A percentile compares a stretch with the other conserved stretches of the same genome.
These are phyloP conservation scores for Ceramica pisi DNA, from an alignment of 2,888 invertebrate species.

Conservation along the genomic window DNA sequence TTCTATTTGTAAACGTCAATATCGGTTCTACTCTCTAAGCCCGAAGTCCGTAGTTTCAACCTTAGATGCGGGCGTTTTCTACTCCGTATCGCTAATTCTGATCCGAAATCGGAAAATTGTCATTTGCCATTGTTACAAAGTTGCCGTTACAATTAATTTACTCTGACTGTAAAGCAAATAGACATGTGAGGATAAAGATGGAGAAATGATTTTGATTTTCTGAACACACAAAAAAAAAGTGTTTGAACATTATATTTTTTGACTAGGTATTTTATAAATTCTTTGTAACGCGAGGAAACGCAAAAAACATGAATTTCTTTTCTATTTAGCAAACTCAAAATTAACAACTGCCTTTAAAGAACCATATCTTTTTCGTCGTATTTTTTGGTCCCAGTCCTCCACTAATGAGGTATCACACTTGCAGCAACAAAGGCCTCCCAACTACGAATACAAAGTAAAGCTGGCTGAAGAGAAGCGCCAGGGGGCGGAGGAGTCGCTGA, in stretches of 20 bases:
- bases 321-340: background rate
- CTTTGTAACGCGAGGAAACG: no score
- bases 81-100: no score
- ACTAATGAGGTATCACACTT: constrained; percentile 1
- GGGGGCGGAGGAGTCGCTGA: constrained; percentile 90
- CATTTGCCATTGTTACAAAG: background rate
- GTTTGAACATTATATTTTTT: no score
- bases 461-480: constrained; percentile 86
- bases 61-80: no score
- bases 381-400: background rate
- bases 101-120: no score
- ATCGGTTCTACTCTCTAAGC: no score
- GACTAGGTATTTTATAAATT: no score
- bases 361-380: background rate
- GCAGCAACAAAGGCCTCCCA: constrained; percentile 68
- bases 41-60: no score
- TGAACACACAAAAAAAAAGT: no score
- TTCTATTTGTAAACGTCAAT: no score
- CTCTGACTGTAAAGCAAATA: no score
- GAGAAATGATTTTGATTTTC: background rate
- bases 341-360: background rate
- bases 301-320: background rate
- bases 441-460: constrained; percentile 89
- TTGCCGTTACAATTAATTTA: background rate
- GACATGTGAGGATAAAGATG: no score